A percentile compares a stretch with the other conserved stretches of the same genome.
Conservation (phyloP, 2,113 vertebrate species). For the Passer domesticus region DNA sequence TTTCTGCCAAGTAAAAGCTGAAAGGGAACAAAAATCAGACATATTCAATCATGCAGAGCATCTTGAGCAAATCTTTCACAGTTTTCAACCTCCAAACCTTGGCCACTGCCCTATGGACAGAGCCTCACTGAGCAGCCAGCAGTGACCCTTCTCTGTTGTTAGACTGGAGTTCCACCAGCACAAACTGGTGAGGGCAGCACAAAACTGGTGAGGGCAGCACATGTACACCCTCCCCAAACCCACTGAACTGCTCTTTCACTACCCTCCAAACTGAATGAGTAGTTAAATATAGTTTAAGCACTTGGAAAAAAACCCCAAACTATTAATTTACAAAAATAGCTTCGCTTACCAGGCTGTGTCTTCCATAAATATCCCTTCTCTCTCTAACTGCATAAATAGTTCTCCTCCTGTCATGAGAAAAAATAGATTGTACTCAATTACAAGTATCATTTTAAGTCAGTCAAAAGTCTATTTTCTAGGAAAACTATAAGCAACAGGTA, state of each 20-base stretch:
- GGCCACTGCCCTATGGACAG: neutral
- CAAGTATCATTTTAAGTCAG: slow-evolving; percentile 23
- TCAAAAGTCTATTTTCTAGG: slow-evolving; percentile 1
- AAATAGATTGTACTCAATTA: slow-evolving; percentile 13
- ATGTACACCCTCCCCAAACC: neutral
- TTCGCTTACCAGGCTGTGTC: slow-evolving; percentile 94
- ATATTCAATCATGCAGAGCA: slow-evolving; percentile 19
- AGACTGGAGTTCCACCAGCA: neutral
- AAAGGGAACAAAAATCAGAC: slow-evolving; percentile 69
- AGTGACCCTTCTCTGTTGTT: neutral
- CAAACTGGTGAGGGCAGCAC: neutral
- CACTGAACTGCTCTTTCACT: neutral
- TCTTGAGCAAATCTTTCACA: neutral
- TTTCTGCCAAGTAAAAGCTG: slow-evolving; percentile 99
- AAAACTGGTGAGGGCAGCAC: neutral
- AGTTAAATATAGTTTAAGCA: neutral
- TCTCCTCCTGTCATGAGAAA: slow-evolving; percentile 86
- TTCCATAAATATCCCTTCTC: slow-evolving; percentile 99
- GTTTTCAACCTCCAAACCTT: neutral
- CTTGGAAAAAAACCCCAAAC: neutral
- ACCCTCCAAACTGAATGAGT: neutral
- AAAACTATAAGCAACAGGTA: neutral
- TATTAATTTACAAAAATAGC: slow-evolving; percentile 28
- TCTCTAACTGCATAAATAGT: slow-evolving; percentile 98
- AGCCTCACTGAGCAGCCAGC: neutral